Evolutionary conservation across 2,113 vertebrate species (phyloP).

Genomic region (human (Homo sapiens)): GRCh38 chr6:54326501-54327000

Average conservation of each 20-base stretch:
- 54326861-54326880: conserved; percentile 83
- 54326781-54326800: conserved; percentile 74
- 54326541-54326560: background rate
- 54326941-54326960: background rate
- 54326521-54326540: background rate
- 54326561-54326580: background rate
- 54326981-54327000: background rate
- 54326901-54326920: conserved; percentile 82
- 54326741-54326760: background rate
- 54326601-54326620: background rate
- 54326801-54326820: conserved; percentile 87
- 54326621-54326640: background rate
- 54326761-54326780: background rate
- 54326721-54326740: background rate
- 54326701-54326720: background rate
- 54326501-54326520: background rate
- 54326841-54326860: conserved; percentile 84
- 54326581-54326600: background rate
- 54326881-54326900: conserved; percentile 81
- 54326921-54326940: conserved; percentile 38
- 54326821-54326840: conserved; percentile 88
- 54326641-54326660: background rate
- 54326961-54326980: background rate
- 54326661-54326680: background rate
- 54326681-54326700: background rate